These are phyloP conservation scores for Ptychoptera albimana DNA, from an alignment of 2,888 invertebrate genomes.

Conservation along the genomic window DNA sequence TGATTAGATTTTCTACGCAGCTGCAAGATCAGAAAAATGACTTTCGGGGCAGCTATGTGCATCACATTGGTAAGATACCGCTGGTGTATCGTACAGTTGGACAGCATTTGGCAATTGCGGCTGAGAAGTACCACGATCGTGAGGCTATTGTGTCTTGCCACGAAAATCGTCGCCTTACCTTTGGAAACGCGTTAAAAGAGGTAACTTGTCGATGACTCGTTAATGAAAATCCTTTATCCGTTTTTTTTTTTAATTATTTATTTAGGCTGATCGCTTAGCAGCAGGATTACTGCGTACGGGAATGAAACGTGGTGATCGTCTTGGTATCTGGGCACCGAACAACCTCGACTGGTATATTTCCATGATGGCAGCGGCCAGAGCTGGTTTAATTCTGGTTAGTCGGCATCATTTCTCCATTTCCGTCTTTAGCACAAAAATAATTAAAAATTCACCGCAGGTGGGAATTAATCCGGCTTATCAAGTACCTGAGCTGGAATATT, in stretches of 20 bases:
- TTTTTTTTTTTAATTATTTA: conserved; percentile 7
- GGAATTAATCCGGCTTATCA: conserved; percentile 64
- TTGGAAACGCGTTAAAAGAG: conserved; percentile 32
- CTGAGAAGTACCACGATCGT: conserved; percentile 35
- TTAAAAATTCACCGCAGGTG: conserved; percentile 33
- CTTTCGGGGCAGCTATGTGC: conserved; percentile 31
- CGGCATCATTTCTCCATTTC: conserved; percentile 4
- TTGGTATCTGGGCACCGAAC: conserved; percentile 73
- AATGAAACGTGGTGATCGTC: conserved; percentile 49
- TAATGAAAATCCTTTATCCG: not conserved
- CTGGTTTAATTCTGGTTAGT: conserved; percentile 49
- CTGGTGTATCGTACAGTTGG: conserved; percentile 39
- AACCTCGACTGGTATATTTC: conserved; percentile 57
- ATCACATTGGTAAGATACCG: conserved; percentile 33
- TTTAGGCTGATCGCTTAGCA: conserved; percentile 46
- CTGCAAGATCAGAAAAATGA: no score
- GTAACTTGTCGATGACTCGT: conserved; percentile 13
- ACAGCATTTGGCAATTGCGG: conserved; percentile 36
- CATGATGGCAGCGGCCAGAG: conserved; percentile 52
- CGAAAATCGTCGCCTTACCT: conserved; percentile 37
- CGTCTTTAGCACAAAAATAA: not conserved
- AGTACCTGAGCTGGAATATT: conserved; percentile 50
- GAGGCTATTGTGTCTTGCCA: conserved; percentile 39
- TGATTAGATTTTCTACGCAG: no score
- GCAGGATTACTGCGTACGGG: conserved; percentile 56